A percentile compares a stretch with the other conserved stretches of the same genome.
Conservation (phyloP, 2,113 vertebrate genomes). For the Rhea americana region DNA sequence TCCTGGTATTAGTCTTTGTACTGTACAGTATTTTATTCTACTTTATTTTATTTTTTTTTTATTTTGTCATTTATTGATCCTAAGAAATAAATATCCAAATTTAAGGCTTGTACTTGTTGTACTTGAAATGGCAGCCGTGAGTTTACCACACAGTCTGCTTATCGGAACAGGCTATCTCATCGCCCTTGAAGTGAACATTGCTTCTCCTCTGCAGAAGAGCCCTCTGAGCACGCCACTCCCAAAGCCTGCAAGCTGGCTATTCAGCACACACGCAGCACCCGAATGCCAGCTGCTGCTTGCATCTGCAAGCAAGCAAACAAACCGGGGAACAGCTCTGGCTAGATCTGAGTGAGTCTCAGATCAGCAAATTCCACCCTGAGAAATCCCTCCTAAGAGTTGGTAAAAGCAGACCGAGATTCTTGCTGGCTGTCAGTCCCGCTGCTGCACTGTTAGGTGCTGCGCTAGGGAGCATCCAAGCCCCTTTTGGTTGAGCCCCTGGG, state of each 20-base stretch:
- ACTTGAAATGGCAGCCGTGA: neutral
- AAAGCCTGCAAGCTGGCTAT: neutral
- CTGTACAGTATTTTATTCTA: conserved; percentile 34
- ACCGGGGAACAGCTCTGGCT: rapidly evolving
- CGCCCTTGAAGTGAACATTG: neutral
- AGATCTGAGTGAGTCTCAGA: neutral
- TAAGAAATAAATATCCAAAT: conserved; percentile 62
- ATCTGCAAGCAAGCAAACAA: neutral
- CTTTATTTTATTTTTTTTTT: neutral
- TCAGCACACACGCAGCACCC: neutral
- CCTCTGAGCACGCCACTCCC: neutral
- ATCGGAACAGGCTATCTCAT: neutral
- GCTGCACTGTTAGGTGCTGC: neutral
- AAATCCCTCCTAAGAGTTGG: neutral
- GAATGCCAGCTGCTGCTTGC: neutral
- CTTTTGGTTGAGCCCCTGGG: neutral
- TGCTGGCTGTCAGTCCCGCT: neutral
- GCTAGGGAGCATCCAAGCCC: neutral
- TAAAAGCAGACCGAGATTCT: rapidly evolving
- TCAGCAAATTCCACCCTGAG: neutral
- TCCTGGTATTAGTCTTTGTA: conserved; percentile 61
- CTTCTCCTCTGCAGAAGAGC: neutral
- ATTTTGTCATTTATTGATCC: conserved; percentile 56
- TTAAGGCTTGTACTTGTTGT: neutral
- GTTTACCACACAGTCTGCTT: neutral